phyloP scores from a whole-genome alignment of 2,113 vertebrate species.

The Enhydra lutris region DNA sequence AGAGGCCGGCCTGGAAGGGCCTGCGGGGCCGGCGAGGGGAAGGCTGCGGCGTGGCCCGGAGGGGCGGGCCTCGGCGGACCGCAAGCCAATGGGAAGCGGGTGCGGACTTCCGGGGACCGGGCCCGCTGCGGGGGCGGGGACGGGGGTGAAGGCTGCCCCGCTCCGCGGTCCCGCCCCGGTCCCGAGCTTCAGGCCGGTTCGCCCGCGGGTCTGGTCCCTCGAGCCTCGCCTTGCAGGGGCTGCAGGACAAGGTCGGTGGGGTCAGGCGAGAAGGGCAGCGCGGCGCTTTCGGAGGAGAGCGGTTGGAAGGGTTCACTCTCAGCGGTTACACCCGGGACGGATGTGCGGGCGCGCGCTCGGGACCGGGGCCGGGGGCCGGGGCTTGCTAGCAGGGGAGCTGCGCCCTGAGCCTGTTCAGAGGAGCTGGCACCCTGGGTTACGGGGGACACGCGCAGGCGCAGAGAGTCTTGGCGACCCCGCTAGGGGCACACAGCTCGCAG shows the following conservation, averaged over 20 bases:
- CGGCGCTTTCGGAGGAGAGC: background rate
- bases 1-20: background rate
- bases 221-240: accelerated
- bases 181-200: accelerated
- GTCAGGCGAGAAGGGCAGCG: background rate
- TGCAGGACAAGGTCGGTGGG: background rate
- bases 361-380: background rate
- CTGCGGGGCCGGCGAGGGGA: too few species aligned
- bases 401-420: background rate
- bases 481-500: background rate
- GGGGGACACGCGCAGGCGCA: background rate
- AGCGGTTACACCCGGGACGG: background rate
- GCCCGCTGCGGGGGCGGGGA: too few species aligned
- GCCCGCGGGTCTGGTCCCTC: accelerated
- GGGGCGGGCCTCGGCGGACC: background rate
- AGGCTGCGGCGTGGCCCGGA: accelerated
- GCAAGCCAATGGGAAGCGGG: background rate
- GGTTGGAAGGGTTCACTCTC: background rate
- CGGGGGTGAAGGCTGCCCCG: background rate
- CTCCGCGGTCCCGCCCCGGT: accelerated
- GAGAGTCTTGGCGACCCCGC: background rate
- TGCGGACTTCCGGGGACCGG: accelerated
- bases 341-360: background rate
- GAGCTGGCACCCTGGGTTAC: background rate
- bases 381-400: background rate